phyloP scores from a whole-genome alignment of 2,113 vertebrate genomes.

The Cephalopholis sonnerati region DNA sequence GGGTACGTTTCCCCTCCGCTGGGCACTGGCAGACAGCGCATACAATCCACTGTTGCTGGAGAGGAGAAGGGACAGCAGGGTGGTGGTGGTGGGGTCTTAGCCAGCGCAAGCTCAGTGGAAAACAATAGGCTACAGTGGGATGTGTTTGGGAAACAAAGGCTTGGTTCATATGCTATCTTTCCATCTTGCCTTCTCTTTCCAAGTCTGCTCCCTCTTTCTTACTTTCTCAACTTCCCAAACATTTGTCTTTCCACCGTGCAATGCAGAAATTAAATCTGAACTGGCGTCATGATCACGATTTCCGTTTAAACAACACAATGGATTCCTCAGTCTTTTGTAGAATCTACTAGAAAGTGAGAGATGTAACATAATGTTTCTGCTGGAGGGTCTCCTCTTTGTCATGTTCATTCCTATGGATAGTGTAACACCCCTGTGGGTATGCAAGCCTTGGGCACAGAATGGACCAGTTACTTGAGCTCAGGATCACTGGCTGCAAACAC shows the following conservation, averaged over 20 bases:
- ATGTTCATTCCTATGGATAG: conserved; percentile 36
- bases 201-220: not conserved
- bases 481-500: conserved; percentile 25
- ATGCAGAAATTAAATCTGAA: conserved; percentile 23
- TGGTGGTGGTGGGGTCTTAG: conserved; percentile 54
- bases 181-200: conserved; percentile 51
- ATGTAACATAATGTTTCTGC: conserved; percentile 18
- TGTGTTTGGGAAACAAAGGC: conserved; percentile 80
- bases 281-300: not conserved
- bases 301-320: conserved; percentile 1
- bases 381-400: conserved; percentile 18
- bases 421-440: conserved; percentile 50
- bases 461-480: conserved; percentile 52
- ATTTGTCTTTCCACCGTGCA: conserved; percentile 18
- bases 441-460: conserved; percentile 52
- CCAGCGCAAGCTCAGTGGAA: conserved; percentile 62
- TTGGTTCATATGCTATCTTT: conserved; percentile 65
- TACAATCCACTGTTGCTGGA: conserved; percentile 60
- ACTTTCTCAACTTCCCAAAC: conserved; percentile 33
- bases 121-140: conserved; percentile 80
- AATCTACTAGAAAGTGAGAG: conserved; percentile 24
- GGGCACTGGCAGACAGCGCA: conserved; percentile 48
- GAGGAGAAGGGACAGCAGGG: conserved; percentile 50
- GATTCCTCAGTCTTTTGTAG: not conserved
- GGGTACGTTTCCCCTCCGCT: conserved; percentile 52